Evolutionary conservation across 2,113 vertebrate species (phyloP).

Genomic region (Odocoileus virginianus): DNA sequence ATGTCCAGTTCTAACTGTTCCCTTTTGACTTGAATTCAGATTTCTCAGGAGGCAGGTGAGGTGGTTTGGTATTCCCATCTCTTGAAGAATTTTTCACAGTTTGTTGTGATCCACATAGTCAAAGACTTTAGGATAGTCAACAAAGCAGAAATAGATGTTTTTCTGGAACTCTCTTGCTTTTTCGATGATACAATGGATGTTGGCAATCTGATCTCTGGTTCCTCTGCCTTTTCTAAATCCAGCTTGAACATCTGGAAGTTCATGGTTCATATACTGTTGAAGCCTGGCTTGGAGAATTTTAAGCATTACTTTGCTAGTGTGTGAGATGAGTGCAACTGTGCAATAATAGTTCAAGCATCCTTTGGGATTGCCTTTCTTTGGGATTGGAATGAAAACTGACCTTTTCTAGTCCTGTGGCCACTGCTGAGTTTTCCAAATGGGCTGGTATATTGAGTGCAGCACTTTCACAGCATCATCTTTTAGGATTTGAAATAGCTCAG

Average conservation of each 20-base stretch:
- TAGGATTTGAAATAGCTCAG: background rate
- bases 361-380: background rate
- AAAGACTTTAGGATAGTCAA: background rate
- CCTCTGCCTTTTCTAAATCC: background rate
- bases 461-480: background rate
- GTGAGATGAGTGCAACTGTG: background rate
- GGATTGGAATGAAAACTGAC: background rate
- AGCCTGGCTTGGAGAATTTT: background rate
- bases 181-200: fast-evolving
- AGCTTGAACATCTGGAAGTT: background rate
- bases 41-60: background rate
- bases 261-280: background rate
- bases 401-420: background rate
- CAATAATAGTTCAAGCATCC: fast-evolving
- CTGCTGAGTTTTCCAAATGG: background rate
- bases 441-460: background rate
- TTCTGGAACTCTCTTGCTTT: background rate
- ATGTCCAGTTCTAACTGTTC: background rate
- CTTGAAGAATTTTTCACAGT: background rate
- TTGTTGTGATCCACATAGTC: background rate
- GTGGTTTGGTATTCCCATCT: background rate
- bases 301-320: background rate
- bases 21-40: background rate
- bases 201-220: background rate
- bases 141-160: background rate